Evolutionary conservation across 92 coral and sea anemone species (phyloP), one percentile per base, ranked within the genome.

Genomic region (Heteractis magnifica): DNA sequence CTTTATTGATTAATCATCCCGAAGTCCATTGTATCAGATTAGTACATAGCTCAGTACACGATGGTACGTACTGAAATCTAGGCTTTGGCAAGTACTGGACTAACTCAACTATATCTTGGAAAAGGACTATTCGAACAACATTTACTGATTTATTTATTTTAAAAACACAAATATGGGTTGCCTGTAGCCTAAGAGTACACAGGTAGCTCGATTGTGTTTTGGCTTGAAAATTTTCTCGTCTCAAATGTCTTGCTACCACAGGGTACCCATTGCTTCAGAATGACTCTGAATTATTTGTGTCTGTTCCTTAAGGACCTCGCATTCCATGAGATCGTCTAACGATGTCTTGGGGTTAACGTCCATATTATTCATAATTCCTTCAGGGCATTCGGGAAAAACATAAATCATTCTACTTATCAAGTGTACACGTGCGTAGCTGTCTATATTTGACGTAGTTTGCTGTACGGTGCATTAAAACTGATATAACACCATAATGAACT

Each of bases 381-480:
- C 16, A 6, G 44, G 44, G 44, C 44, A 62, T n/a, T 68, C 8
- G 15, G 49, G 1, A 5, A 68, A 68, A 68, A 21, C 10, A 68
- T 23, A n/a, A 65, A 62, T 62, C 20, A 65, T 10, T 21, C 72
- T 5, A 2, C 21, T 68, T 10, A 68, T 68, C 73, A 6, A 21
- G 14, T 3, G 12, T 23, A 21, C 23, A 21, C 73, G 5, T 68
- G 73, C 73, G 44, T 34, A 8, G 73, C 4, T 21, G 11, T 41
- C 18, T 48, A 26, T 20, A 68, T 10, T 20, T 26, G 73, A 68
- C 50, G 73, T 68, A 21, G 49, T 7, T 21, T 20, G 1, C 13
- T 68, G 73, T 68, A 68, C 73, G 49, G 48, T 68, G 73, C 73
- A 26, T 68, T 19, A 68, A 68, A n/a, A 68, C 73, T 68, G 73